A percentile compares a stretch with the other conserved stretches of the same genome.
Conservation (phyloP, 2,888 invertebrate species). For the Hypolimnas misippus region DNA sequence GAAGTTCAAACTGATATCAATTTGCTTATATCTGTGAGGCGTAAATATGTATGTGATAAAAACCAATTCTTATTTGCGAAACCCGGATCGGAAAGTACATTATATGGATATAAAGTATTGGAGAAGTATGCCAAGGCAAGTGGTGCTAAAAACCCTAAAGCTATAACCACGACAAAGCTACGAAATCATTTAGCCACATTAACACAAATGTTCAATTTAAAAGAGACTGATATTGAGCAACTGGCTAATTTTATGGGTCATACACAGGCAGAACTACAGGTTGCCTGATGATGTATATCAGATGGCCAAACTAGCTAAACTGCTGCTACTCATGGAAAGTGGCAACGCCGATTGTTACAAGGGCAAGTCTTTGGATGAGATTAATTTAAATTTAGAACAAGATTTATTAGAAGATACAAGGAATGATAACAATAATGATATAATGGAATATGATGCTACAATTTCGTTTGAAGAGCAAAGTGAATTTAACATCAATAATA, state of each 20-base stretch:
- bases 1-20: too few relatives aligned
- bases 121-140: constrained; percentile 13
- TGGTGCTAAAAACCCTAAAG: constrained; percentile 11
- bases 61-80: constrained; percentile 44
- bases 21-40: too few relatives aligned
- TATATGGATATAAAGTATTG: constrained; percentile 33
- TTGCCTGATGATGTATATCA: background rate
- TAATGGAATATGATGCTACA: too few relatives aligned
- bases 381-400: background rate
- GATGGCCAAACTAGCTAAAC: background rate
- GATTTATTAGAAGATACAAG: background rate
- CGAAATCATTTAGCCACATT: background rate
- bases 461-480: too few relatives aligned
- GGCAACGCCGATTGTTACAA: background rate
- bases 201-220: background rate
- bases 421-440: too few relatives aligned
- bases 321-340: background rate
- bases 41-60: too few relatives aligned
- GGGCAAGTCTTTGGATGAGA: background rate
- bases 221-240: background rate
- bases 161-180: background rate
- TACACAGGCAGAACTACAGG: background rate
- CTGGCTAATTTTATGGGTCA: constrained; percentile 11
- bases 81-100: constrained; percentile 20
- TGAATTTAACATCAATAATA: too few relatives aligned